Base-by-base conservation (phyloP, 2,797 vertebrate species). In the Heterohyrax brucei region DNA sequence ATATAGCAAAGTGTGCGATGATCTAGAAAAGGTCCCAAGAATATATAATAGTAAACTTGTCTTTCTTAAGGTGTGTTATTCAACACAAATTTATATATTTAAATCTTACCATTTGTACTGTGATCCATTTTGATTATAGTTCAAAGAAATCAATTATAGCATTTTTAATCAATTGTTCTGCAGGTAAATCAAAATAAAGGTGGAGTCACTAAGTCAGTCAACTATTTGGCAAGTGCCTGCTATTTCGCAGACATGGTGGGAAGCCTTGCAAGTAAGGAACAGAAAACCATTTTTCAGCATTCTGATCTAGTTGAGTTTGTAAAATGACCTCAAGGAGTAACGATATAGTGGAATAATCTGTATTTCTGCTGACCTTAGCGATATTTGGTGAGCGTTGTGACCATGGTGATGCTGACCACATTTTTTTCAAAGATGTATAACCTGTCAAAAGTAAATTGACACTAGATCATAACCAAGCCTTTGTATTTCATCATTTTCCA, bases 391-490 rank as follows among this genome's bases (percentile, higher is more conserved):
- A 79, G 46, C 76, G 56, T 22, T 44, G 14, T 83, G 48, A 80
- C 73, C 64, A 83, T 48, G 70, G 46, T 86, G 44, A 22, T 19
- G 16, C 3, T 68, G 50, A 10, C 76, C 80, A 83, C 59, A 7
- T 89, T 87, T 77, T 77, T 87, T 94, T 66, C 30, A 83, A 77
- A 93, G 61, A 89, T 73, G 22, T 56, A 56, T 70, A 81, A 91
- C 90, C 75, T 78, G 48, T 95, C 83, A 92, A 85, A 93, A 82
- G 22, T 44, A 78, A 88, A 93, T 93, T 82, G 48, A 56, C 90
- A 94, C n/a, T 46, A 94, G 82, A 82, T 21, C 21, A 77, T 88
- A 92, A 87, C 19, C 19, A 81, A 81, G 24, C 12, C n/a, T 75
- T 82, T 59, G 62, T 19, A 84, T 93, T 95, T 90, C 46, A 85